Conservation (phyloP, 2,797 vertebrate genomes). For the Salarias fasciatus region DNA sequence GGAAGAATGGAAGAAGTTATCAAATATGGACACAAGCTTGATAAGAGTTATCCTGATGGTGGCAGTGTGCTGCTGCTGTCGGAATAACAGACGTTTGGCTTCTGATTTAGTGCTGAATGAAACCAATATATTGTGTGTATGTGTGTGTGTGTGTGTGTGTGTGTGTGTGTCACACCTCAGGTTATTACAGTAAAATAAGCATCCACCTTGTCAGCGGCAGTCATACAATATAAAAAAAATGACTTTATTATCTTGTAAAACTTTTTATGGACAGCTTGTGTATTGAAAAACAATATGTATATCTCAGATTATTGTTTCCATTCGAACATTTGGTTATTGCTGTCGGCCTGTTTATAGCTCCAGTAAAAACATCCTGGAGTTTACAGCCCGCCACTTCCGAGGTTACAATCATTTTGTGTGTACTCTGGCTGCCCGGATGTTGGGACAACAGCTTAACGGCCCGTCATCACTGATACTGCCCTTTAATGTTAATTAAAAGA, state of each 20-base stretch:
- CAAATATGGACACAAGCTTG: too few relatives aligned
- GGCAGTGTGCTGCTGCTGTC: too few relatives aligned
- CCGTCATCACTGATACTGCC: neutral
- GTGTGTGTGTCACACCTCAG: too few relatives aligned
- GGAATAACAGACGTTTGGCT: too few relatives aligned
- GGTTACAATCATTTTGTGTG: neutral
- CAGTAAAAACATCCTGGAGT: neutral
- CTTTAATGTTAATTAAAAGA: neutral
- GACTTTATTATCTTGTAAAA: neutral
- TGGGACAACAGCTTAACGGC: neutral
- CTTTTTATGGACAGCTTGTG: neutral
- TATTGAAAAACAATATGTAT: neutral
- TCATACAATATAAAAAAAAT: neutral
- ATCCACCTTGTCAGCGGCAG: neutral
- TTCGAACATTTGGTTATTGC: neutral
- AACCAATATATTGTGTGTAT: too few relatives aligned
- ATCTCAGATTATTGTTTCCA: neutral
- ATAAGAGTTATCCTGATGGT: too few relatives aligned
- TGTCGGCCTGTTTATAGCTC: neutral
- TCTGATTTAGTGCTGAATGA: too few relatives aligned
- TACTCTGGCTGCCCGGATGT: neutral
- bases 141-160: too few relatives aligned
- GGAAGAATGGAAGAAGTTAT: too few relatives aligned
- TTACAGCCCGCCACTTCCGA: neutral
- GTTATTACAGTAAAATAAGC: too few relatives aligned